Conservation (phyloP, 1,140 invertebrate genomes). For the Alviniconcha marisindica region DNA sequence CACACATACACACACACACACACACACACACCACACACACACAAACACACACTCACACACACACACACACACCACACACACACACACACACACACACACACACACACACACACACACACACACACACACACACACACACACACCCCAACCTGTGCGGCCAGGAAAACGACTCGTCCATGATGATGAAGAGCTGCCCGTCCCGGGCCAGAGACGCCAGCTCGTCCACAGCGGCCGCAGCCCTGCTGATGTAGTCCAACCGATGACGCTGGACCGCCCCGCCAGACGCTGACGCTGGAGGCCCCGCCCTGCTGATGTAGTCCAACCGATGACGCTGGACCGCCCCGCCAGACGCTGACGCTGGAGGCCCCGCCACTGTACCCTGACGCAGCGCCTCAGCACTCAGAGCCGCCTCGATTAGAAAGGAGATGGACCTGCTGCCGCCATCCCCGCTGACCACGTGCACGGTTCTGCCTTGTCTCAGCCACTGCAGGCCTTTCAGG, state of each 20-base stretch:
- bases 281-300: neutral
- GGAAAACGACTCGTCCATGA: neutral
- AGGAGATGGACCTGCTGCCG: neutral
- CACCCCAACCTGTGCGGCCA: too few species aligned
- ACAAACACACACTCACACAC: too few species aligned
- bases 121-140: too few species aligned
- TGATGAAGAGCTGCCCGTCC: neutral
- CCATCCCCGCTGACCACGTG: neutral
- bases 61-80: too few species aligned
- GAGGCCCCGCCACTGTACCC: neutral
- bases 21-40: too few species aligned
- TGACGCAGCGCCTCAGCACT: too few species aligned
- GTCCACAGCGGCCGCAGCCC: neutral
- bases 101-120: too few species aligned
- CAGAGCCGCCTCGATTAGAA: neutral
- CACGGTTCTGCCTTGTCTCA: neutral
- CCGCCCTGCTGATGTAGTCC: neutral
- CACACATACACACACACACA: too few species aligned
- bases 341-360: neutral
- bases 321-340: neutral
- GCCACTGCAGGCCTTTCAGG: conserved; percentile 2
- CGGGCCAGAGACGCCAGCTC: neutral
- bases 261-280: neutral
- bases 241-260: neutral
- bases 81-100: too few species aligned